Evolutionary conservation across 1,140 invertebrate species (phyloP), one percentile per base, ranked within the genome.

Genomic region (Ladona fulva): DNA sequence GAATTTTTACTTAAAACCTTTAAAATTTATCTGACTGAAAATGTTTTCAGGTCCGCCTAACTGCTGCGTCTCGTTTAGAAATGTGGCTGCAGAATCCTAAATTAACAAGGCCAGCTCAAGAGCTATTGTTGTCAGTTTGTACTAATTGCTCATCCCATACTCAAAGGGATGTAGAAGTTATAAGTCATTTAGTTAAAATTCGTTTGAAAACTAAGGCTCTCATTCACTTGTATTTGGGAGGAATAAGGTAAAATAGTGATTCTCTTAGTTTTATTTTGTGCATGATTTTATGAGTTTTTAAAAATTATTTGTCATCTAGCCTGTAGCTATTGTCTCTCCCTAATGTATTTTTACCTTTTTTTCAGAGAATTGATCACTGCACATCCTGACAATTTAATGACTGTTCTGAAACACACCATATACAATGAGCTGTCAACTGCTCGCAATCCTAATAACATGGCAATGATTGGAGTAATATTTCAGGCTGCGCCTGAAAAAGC

Each of bases 1-100:
- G n/a, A n/a, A n/a, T n/a, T n/a, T n/a, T n/a, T n/a, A n/a, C n/a
- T n/a, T n/a, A n/a, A n/a, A n/a, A n/a, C n/a, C n/a, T n/a, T n/a
- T n/a, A n/a, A n/a, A n/a, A n/a, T n/a, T n/a, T n/a, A n/a, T 10
- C 19, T 52, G 44, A 52, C 19, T 52, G 8, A 52, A 66, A 1
- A 66, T 12, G 3, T 22, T 80, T 80, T 59, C 74, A 89, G 86
- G 92, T 97, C 74, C 89, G 97, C 29, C 89, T 92, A 76, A 90
- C 95, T 74, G 92, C 94, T 11, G 91, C 93, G 11, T 91, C 92
- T 16, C 90, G 93, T 25, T 85, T 99, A 0, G 97, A 99, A 85
- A 90, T 93, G 79, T 98, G 97, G 97, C 86, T 99, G 29, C 96
- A 97, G 82, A 98, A 97, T 86, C 95, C 96, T 42, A 99, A 99